Evolutionary conservation across 2,888 invertebrate species (phyloP).

Genomic region (Parthenolecanium corni): DNA sequence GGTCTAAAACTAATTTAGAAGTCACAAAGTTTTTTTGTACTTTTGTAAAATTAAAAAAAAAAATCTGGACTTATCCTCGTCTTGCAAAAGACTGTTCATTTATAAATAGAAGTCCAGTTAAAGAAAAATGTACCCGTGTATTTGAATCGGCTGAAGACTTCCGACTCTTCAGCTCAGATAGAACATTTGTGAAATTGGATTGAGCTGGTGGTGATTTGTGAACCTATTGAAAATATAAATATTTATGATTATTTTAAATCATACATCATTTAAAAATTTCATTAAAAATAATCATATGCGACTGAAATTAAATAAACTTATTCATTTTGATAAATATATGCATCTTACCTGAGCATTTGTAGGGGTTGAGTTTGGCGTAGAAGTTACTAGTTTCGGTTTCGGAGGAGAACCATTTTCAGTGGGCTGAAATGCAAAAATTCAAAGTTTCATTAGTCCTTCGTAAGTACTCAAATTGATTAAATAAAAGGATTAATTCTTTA

Average conservation of each 20-base stretch:
- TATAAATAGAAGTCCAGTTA: too few species aligned
- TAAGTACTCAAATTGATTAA: too few species aligned
- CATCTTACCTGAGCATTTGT: constrained; percentile 33
- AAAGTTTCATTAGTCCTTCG: too few species aligned
- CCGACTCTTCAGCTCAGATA: constrained; percentile 43
- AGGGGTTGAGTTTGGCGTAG: constrained; percentile 33
- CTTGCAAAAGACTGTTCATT: too few species aligned
- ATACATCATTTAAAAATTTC: neutral
- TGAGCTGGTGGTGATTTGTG: constrained; percentile 41
- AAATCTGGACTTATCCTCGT: too few species aligned
- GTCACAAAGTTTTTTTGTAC: too few species aligned
- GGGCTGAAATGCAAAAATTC: constrained; percentile 5
- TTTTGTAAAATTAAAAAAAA: too few species aligned
- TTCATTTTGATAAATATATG: too few species aligned
- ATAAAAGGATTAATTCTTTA: too few species aligned
- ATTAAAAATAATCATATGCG: neutral
- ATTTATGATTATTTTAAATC: neutral
- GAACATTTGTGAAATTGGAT: constrained; percentile 43
- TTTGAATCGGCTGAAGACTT: constrained; percentile 41
- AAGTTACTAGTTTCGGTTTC: constrained; percentile 33
- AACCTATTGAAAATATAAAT: constrained; percentile 36
- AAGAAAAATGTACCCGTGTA: constrained; percentile 32
- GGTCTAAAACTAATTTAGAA: too few species aligned
- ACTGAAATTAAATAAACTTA: neutral
- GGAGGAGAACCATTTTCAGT: constrained; percentile 32